A percentile compares a stretch with the other conserved stretches of the same genome.
These are phyloP conservation scores for Popillia japonica DNA, from an alignment of 1,140 invertebrate species.

Conservation along the genomic window DNA sequence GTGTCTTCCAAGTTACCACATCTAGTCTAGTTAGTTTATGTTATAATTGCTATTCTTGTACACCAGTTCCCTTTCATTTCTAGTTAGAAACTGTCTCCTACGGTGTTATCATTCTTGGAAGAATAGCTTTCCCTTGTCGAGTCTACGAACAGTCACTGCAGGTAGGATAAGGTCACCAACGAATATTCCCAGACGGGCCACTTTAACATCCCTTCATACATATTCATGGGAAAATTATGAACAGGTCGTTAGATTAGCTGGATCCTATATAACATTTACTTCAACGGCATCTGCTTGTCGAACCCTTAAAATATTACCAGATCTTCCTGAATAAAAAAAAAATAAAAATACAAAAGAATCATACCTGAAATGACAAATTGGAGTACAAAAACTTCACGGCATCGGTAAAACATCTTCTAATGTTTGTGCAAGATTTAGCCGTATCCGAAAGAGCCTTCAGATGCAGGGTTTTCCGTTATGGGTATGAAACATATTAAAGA, in stretches of 20 bases:
- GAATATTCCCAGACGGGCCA: slow-evolving; percentile 8
- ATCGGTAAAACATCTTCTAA: background rate
- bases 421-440: too few relatives aligned
- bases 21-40: background rate
- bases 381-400: background rate
- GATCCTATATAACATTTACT: background rate
- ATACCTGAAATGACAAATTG: slow-evolving; percentile 1
- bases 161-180: background rate
- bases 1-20: background rate
- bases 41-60: background rate
- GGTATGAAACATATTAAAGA: too few relatives aligned
- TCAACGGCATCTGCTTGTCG: background rate
- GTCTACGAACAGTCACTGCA: background rate
- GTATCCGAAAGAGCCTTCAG: too few relatives aligned
- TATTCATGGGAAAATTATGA: slow-evolving; percentile 1
- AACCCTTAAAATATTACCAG: slow-evolving; percentile 14
- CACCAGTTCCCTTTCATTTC: background rate
- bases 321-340: background rate
- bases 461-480: too few relatives aligned
- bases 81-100: background rate
- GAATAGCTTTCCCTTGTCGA: background rate
- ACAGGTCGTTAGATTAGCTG: background rate
- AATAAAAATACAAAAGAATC: background rate
- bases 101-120: background rate
- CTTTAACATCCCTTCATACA: slow-evolving; percentile 7